phyloP scores from a whole-genome alignment of 2,888 invertebrate species.

The Doris montereyensis region DNA sequence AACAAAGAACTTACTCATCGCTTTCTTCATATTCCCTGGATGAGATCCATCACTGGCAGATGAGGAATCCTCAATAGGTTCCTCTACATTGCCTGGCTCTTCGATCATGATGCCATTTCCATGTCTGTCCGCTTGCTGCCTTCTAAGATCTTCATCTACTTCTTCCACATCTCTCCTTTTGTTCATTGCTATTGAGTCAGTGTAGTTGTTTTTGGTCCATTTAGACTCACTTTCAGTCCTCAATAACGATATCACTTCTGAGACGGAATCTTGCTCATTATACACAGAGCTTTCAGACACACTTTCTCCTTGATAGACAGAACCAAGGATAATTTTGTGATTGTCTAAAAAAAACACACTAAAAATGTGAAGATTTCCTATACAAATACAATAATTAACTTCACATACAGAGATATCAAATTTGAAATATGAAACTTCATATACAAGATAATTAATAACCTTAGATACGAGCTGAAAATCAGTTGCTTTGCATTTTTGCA shows the following conservation, averaged over 20 bases:
- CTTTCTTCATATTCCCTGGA: slow-evolving; percentile 58
- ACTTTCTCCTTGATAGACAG: too few relatives aligned
- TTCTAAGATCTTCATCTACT: neutral
- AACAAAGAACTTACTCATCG: slow-evolving; percentile 53
- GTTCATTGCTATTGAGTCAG: neutral
- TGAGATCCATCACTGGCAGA: slow-evolving; percentile 46
- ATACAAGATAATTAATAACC: too few relatives aligned
- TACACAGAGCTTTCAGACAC: neutral
- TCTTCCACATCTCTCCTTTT: neutral
- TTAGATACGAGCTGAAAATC: too few relatives aligned
- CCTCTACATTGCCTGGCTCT: slow-evolving; percentile 11
- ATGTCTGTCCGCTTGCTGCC: slow-evolving; percentile 26
- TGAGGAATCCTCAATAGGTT: slow-evolving; percentile 36
- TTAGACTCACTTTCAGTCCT: too few relatives aligned
- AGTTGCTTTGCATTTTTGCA: too few relatives aligned
- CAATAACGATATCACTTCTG: slow-evolving; percentile 59
- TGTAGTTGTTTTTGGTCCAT: too few relatives aligned
- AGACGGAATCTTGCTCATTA: slow-evolving; percentile 56
- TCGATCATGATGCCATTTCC: slow-evolving; percentile 29
- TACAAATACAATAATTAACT: too few relatives aligned
- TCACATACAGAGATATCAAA: too few relatives aligned
- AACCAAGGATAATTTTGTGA: too few relatives aligned
- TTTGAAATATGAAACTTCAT: too few relatives aligned
- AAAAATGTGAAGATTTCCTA: too few relatives aligned
- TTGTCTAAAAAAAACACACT: too few relatives aligned